Conservation (phyloP, 2,888 invertebrate species). For the Neoscelio sp. region DNA sequence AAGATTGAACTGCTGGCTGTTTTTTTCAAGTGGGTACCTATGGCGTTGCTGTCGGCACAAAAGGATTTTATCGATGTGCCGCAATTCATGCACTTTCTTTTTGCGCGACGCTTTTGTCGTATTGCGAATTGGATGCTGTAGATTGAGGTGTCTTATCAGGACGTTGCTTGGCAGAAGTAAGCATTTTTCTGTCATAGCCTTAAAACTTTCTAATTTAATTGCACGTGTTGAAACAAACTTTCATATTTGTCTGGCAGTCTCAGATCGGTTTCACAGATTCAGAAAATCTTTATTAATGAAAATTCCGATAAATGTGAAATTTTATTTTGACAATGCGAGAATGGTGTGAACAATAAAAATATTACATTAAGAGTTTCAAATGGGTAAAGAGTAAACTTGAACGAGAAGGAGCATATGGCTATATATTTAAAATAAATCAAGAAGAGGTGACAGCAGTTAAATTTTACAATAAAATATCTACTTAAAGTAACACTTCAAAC, state of each 20-base stretch:
- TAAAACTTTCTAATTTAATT: conserved; percentile 12
- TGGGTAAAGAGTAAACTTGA: no score
- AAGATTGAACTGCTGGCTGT: conserved; percentile 47
- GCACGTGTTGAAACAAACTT: neutral
- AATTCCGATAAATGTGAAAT: neutral
- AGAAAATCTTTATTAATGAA: no score
- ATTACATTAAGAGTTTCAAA: no score
- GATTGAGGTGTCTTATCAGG: conserved; percentile 31
- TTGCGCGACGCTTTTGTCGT: conserved; percentile 43
- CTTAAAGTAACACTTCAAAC: no score
- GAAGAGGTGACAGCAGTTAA: no score
- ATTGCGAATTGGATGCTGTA: conserved; percentile 24
- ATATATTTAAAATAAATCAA: no score
- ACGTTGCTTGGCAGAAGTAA: conserved; percentile 10
- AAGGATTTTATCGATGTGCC: conserved; percentile 52
- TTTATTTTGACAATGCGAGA: no score
- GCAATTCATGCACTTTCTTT: conserved; percentile 37
- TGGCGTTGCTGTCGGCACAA: conserved; percentile 35
- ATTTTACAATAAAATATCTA: no score
- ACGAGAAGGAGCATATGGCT: no score
- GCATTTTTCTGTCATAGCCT: conserved; percentile 19
- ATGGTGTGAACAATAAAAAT: no score
- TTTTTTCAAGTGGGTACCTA: conserved; percentile 53
- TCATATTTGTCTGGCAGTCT: no score
- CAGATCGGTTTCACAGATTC: no score